A percentile compares a stretch with the other conserved stretches of the same genome.
Conservation (phyloP, 1,140 invertebrate genomes). For the Nilaparvata lugens region DNA sequence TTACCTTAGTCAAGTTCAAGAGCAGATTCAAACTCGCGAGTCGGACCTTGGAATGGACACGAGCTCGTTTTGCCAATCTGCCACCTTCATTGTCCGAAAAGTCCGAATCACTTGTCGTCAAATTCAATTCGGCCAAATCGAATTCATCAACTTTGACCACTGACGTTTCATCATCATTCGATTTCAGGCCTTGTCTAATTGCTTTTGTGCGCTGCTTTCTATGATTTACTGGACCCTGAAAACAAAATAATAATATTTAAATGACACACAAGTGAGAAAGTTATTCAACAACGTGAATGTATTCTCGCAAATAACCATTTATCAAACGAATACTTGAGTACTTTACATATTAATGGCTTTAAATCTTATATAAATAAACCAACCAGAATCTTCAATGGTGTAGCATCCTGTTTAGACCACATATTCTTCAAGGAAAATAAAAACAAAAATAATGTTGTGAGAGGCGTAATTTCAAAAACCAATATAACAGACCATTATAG, state of each 20-base stretch:
- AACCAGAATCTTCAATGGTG: too few relatives aligned
- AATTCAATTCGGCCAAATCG: neutral
- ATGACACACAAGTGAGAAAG: too few relatives aligned
- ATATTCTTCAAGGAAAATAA: too few relatives aligned
- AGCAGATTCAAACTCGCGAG: constrained; percentile 15
- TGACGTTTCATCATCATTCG: neutral
- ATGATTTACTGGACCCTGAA: neutral
- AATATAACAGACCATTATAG: too few relatives aligned
- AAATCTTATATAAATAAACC: too few relatives aligned
- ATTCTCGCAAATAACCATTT: too few relatives aligned
- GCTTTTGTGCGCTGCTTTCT: neutral
- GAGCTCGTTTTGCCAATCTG: neutral
- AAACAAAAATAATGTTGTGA: too few relatives aligned
- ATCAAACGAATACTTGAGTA: too few relatives aligned
- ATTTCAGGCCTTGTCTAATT: neutral
- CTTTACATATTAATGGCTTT: too few relatives aligned
- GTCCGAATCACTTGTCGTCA: constrained; percentile 16
- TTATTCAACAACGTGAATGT: too few relatives aligned
- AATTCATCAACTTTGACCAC: neutral
- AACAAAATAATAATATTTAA: neutral
- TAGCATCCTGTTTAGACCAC: too few relatives aligned
- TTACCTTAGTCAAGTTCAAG: constrained; percentile 13
- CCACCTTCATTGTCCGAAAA: constrained; percentile 15
- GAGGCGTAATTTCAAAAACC: too few relatives aligned
- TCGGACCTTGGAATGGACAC: constrained; percentile 13